Evolutionary conservation across 1,140 invertebrate genomes (phyloP).

Genomic region (Scylla paramamosain): DNA sequence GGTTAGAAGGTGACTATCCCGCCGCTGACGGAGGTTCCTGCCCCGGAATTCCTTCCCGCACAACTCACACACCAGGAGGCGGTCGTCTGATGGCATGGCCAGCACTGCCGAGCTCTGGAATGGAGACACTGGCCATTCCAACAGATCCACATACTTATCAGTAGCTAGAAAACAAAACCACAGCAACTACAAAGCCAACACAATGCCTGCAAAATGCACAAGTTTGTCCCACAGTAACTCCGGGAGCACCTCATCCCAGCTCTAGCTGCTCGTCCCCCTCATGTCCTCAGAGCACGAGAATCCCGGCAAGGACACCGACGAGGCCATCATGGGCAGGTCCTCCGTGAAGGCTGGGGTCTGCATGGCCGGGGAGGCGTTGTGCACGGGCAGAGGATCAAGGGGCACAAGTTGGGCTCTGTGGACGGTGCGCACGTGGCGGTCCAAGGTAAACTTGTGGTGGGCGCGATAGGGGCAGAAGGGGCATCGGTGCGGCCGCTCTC

Average conservation of each 20-base stretch:
- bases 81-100: slow-evolving; percentile 61
- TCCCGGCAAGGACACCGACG: slow-evolving; percentile 45
- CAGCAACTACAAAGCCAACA: slow-evolving; percentile 15
- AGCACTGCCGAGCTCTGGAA: slow-evolving; percentile 70
- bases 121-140: slow-evolving; percentile 73
- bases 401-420: slow-evolving; percentile 62
- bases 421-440: slow-evolving; percentile 69
- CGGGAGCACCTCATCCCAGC: neutral
- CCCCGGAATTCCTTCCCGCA: slow-evolving; percentile 73
- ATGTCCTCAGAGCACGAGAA: slow-evolving; percentile 37
- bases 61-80: slow-evolving; percentile 67
- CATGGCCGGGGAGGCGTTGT: slow-evolving; percentile 14
- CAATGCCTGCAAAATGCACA: neutral
- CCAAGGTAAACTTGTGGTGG: slow-evolving; percentile 73
- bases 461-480: slow-evolving; percentile 80
- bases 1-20: slow-evolving; percentile 79
- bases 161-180: slow-evolving; percentile 35
- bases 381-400: slow-evolving; percentile 32
- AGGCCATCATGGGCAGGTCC: slow-evolving; percentile 14
- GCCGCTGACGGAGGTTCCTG: slow-evolving; percentile 70
- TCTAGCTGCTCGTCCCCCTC: slow-evolving; percentile 43
- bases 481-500: slow-evolving; percentile 80
- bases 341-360: slow-evolving; percentile 42
- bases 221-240: neutral
- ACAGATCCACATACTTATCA: slow-evolving; percentile 58